These are phyloP conservation scores for Malurus leucopterus DNA, from an alignment of 2,797 vertebrate genomes.

Conservation along the genomic window DNA sequence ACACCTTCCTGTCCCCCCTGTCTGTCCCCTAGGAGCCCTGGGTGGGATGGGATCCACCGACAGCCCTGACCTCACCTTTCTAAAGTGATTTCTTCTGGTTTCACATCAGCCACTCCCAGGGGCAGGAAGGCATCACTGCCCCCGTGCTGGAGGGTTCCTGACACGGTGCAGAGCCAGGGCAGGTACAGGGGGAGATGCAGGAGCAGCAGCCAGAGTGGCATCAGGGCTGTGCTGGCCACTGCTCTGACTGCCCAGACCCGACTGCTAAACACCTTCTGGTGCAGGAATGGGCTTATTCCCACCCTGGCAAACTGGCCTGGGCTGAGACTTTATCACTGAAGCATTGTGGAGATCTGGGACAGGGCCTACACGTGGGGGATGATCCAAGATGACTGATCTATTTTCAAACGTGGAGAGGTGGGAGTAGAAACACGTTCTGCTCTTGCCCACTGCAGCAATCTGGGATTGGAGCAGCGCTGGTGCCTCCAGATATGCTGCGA, in stretches of 20 bases:
- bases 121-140: background rate
- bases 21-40: background rate
- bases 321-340: background rate
- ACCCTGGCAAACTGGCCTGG: background rate
- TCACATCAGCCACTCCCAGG: background rate
- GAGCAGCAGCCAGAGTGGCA: background rate
- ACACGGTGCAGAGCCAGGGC: fast-evolving
- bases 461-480: background rate
- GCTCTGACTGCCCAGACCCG: background rate
- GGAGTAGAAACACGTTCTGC: constrained; percentile 48
- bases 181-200: fast-evolving
- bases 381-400: constrained; percentile 32
- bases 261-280: background rate
- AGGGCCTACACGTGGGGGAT: constrained; percentile 3
- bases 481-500: constrained; percentile 44
- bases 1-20: too few relatives aligned
- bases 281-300: background rate
- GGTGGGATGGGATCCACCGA: background rate
- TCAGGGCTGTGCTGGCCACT: background rate
- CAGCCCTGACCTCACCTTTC: background rate
- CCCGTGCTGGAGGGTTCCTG: background rate
- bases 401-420: constrained; percentile 43
- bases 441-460: constrained; percentile 24
- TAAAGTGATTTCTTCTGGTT: background rate
- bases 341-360: background rate